Percentiles rank a stretch among this genome's conserved stretches.
Conservation (phyloP, 2,113 vertebrate genomes). For the Holacanthus passer region DNA sequence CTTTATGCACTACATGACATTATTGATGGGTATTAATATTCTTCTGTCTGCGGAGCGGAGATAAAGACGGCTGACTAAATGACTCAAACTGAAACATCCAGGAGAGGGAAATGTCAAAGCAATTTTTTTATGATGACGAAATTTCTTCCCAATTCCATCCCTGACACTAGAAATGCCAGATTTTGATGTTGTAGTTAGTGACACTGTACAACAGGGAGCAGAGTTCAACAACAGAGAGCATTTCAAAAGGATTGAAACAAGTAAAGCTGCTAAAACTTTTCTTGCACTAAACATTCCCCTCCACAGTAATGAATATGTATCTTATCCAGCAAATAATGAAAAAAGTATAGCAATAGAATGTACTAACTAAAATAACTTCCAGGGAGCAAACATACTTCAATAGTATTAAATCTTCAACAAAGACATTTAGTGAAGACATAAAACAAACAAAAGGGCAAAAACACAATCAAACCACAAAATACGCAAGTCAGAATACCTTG, state of each 20-base stretch:
- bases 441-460: background rate
- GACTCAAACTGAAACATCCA: slow-evolving; percentile 30
- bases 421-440: background rate
- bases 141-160: background rate
- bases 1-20: slow-evolving; percentile 53
- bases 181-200: background rate
- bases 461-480: background rate
- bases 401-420: background rate
- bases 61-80: slow-evolving; percentile 43
- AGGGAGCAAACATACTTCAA: background rate
- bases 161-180: background rate
- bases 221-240: background rate
- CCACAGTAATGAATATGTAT: background rate
- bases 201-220: background rate
- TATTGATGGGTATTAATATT: slow-evolving; percentile 63
- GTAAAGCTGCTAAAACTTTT: background rate
- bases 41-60: slow-evolving; percentile 46
- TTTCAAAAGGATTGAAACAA: background rate
- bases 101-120: slow-evolving; percentile 42
- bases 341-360: background rate
- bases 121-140: background rate
- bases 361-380: background rate
- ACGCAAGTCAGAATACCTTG: background rate
- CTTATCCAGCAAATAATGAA: background rate
- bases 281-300: background rate